A percentile compares a stretch with the other conserved stretches of the same genome.
Evolutionary conservation across 2,888 invertebrate species (phyloP).

Genomic region (Caenorhabditis parvicauda): DNA sequence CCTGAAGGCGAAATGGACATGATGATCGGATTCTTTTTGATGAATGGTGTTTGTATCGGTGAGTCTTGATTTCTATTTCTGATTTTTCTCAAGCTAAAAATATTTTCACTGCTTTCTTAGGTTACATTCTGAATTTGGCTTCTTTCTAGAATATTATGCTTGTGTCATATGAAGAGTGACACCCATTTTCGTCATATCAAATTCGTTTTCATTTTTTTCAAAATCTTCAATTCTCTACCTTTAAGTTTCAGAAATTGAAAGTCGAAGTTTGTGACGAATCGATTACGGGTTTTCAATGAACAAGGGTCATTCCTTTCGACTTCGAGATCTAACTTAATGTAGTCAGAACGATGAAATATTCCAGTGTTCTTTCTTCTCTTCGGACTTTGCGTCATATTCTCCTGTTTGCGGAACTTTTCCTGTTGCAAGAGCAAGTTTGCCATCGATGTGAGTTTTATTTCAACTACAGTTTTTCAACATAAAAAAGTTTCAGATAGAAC

Average conservation of each 20-base stretch:
- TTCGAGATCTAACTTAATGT: neutral
- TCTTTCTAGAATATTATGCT: too few species aligned
- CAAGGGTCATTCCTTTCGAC: neutral
- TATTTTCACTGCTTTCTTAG: too few species aligned
- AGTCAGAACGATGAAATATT: conserved; percentile 1
- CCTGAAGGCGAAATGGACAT: conserved; percentile 57
- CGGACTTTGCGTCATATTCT: conserved; percentile 55
- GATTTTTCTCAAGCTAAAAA: too few species aligned
- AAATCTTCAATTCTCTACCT: neutral
- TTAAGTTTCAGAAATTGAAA: neutral
- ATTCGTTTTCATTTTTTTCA: neutral
- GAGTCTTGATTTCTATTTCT: conserved; percentile 9
- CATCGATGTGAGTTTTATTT: conserved; percentile 9
- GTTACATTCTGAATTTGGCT: too few species aligned
- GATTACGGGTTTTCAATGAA: neutral
- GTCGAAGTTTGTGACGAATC: too few species aligned
- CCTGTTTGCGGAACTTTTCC: conserved; percentile 42
- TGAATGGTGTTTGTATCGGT: conserved; percentile 60
- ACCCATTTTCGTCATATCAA: neutral
- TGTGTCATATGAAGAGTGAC: too few species aligned
- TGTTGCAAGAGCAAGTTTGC: conserved; percentile 8
- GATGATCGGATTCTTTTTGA: conserved; percentile 59
- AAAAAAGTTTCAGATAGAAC: conserved; percentile 12
- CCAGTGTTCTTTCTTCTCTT: conserved; percentile 55
- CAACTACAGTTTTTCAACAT: too few species aligned